Base-by-base conservation (phyloP, 2,113 vertebrate genomes). In the Reinhardtius hippoglossoides region DNA sequence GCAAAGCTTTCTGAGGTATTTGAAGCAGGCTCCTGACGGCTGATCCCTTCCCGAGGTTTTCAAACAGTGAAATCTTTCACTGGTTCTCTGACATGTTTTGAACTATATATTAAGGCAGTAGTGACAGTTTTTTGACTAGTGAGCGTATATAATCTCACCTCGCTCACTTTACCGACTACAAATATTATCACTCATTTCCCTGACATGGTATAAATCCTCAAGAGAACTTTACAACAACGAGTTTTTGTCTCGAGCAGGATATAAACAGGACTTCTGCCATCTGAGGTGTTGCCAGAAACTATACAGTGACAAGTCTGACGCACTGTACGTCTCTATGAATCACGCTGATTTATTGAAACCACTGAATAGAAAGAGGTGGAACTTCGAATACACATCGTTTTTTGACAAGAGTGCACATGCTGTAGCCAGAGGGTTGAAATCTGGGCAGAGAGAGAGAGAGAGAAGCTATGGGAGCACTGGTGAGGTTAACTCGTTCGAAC, bases 71-170 rank as follows among this genome's bases (percentile, higher is more conserved):
- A 72, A 48, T 64, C 40, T 56, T 52, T 67, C 40, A 0, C 58
- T 26, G 15, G 15, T 57, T 67, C 44, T 75, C 37, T 60, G 59
- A 18, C 42, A 55, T 15, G 23, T 72, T 66, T 6, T 57, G 3
- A 3, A 12, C 23, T 20, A 2, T 78, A 37, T 46, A 57, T 78
- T 60, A 64, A 67, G 8, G 35, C 13, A 50, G 42, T 40, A n/a
- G 37, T 74, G 77, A 42, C 68, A 74, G 67, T 50, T 76, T 78
- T 58, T 46, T 24, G n/a, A 58, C 50, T 18, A n/a, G 20, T 69
- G 21, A 44, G 26, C 58, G 23, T 63, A 9, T 71, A 71, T 16
- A 3, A 74, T 55, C 20, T 68, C 76, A 18, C 44, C n/a, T 40
- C 55, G 3, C 52, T 31, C 46, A 61, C 27, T 31, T 48, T 66